These are phyloP conservation scores for Dione juno DNA, from an alignment of 2,888 invertebrate genomes.

Conservation along the genomic window DNA sequence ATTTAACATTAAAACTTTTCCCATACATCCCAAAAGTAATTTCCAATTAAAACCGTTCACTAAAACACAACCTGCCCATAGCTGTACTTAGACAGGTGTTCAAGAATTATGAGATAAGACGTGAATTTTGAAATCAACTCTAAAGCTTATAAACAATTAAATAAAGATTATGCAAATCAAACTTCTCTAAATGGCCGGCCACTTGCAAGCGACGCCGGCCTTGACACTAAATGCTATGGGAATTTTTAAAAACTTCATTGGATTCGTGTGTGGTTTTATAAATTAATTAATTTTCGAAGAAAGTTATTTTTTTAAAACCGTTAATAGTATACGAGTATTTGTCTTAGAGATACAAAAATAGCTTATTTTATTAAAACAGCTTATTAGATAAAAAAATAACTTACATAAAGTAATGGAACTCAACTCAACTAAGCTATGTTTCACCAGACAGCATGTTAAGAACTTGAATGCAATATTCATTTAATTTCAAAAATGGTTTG, in stretches of 20 bases:
- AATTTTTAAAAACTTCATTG: not conserved
- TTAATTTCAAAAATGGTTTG: not conserved
- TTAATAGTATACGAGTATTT: no score
- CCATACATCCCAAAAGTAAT: slow-evolving; percentile 22
- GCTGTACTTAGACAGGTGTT: slow-evolving; percentile 45
- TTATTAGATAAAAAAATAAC: no score
- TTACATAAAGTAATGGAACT: no score
- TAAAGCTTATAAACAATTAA: slow-evolving; percentile 49
- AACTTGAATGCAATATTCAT: no score
- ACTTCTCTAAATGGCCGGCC: slow-evolving; percentile 14
- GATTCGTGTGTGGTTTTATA: not conserved
- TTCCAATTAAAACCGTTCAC: slow-evolving; percentile 38
- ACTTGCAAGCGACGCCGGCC: slow-evolving; percentile 14
- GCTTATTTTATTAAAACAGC: no score
- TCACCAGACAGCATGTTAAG: no score
- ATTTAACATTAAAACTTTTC: not conserved
- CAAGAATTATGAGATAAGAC: slow-evolving; percentile 42
- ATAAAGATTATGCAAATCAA: slow-evolving; percentile 50
- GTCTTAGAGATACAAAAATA: no score
- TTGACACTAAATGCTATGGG: slow-evolving; percentile 24
- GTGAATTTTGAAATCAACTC: slow-evolving; percentile 46
- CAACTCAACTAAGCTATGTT: no score
- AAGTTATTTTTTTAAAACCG: not conserved
- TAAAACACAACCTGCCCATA: slow-evolving; percentile 42
- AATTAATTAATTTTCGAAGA: not conserved